Evolutionary conservation across 1,140 invertebrate species (phyloP), one percentile per base, ranked within the genome.

Genomic region (Macrotrachela quadricornifera): DNA sequence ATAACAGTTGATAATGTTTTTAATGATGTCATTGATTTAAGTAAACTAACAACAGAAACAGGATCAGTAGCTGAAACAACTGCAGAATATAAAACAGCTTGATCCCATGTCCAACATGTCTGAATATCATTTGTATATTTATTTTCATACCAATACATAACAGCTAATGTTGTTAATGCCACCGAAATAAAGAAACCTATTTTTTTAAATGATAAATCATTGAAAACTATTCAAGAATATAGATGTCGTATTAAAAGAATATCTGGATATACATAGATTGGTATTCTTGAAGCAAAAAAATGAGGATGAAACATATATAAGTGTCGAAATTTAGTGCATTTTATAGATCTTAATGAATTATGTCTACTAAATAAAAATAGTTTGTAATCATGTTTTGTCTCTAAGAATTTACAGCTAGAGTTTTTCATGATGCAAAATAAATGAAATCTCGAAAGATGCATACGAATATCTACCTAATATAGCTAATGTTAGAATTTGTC

Each of bases 401-500:
- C n/a, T n/a, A n/a, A n/a, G n/a, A n/a, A n/a, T n/a, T n/a, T n/a
- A n/a, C n/a, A n/a, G n/a, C n/a, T n/a, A n/a, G n/a, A n/a, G n/a
- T n/a, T n/a, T n/a, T n/a, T n/a, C n/a, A n/a, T n/a, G n/a, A n/a
- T n/a, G n/a, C n/a, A n/a, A n/a, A n/a, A n/a, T n/a, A n/a, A n/a
- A n/a, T n/a, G n/a, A n/a, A n/a, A n/a, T n/a, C n/a, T n/a, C n/a
- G n/a, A n/a, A n/a, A n/a, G n/a, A n/a, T n/a, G n/a, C n/a, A n/a
- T n/a, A n/a, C n/a, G n/a, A n/a, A n/a, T n/a, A n/a, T n/a, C n/a
- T 51, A 0, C 64, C 66, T 13, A 65, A 64, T 18, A 69, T 60
- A 17, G 70, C 69, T n/a, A 73, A 51, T 1, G 72, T 49, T 13
- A 71, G 45, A 36, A 70, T 64, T 57, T 71, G 70, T n/a, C 60